Conservation (phyloP, 2,888 invertebrate genomes). For the Zelleria hepariella region DNA sequence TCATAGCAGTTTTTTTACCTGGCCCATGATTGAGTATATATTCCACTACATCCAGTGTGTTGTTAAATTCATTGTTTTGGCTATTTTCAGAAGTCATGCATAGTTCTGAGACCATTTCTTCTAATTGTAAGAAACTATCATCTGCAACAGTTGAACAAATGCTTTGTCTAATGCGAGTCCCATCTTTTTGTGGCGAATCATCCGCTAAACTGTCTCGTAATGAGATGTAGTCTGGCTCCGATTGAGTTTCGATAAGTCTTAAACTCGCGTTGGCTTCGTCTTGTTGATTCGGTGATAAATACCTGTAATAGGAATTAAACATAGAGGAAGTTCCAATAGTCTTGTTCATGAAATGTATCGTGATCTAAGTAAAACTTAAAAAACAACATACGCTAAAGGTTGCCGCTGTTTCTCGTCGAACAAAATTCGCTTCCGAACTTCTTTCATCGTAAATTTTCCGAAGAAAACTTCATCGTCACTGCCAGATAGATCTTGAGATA, state of each 20-base stretch:
- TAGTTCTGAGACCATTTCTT: conserved; percentile 33
- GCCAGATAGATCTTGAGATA: not conserved
- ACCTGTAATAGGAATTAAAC: conserved; percentile 8
- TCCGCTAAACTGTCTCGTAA: not conserved
- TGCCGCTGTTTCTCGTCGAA: conserved; percentile 20
- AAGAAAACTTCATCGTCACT: conserved; percentile 44
- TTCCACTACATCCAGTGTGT: conserved; percentile 42
- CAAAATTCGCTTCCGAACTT: conserved; percentile 35
- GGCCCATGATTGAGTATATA: conserved; percentile 38
- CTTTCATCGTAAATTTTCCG: conserved; percentile 40
- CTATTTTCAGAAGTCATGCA: conserved; percentile 22
- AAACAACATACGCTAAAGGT: conserved; percentile 26
- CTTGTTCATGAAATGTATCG: not conserved
- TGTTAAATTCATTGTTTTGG: conserved; percentile 26
- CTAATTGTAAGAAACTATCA: conserved; percentile 42
- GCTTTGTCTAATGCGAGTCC: not conserved
- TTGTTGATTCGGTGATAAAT: conserved; percentile 6
- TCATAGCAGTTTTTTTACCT: conserved; percentile 6
- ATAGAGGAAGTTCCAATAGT: not conserved
- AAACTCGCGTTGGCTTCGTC: conserved; percentile 27
- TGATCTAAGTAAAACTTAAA: not conserved
- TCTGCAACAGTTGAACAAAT: conserved; percentile 16
- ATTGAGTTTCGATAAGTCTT: conserved; percentile 44
- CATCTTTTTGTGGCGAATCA: not conserved
- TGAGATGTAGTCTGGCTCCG: conserved; percentile 32